Percentiles rank a stretch among this genome's conserved stretches.
Evolutionary conservation across 2,888 invertebrate species (phyloP).

Genomic region (Athripsodes cinereus): DNA sequence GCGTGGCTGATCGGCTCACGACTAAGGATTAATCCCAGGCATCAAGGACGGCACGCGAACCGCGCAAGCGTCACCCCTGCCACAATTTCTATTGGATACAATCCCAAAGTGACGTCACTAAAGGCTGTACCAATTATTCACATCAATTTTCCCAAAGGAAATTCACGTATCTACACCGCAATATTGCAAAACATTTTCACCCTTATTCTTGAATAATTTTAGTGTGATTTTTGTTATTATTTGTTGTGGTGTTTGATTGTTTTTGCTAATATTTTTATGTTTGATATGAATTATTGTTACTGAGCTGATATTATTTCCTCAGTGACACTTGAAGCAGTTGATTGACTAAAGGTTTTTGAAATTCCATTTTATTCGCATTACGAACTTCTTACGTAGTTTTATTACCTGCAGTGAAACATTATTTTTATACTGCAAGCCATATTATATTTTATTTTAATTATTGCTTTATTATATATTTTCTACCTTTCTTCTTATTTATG

Average conservation of each 20-base stretch:
- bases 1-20: constrained; percentile 43
- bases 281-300: too few species aligned
- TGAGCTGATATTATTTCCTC: constrained; percentile 20
- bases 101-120: constrained; percentile 40
- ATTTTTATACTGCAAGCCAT: too few species aligned
- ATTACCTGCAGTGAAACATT: too few species aligned
- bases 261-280: too few species aligned
- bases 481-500: too few species aligned
- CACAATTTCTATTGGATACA: constrained; percentile 40
- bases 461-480: too few species aligned
- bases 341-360: too few species aligned
- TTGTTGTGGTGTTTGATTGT: too few species aligned
- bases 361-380: too few species aligned
- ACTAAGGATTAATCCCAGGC: constrained; percentile 34
- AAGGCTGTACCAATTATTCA: constrained; percentile 1
- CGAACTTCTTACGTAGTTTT: too few species aligned
- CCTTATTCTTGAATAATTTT: neutral
- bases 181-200: neutral
- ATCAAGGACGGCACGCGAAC: constrained; percentile 25
- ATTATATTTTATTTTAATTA: too few species aligned
- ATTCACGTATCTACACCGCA: neutral
- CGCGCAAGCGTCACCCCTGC: constrained; percentile 36
- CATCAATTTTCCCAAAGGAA: neutral
- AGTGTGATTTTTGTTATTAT: too few species aligned
- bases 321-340: constrained; percentile 24